phyloP scores from a whole-genome alignment of 2,888 invertebrate species.

The Malachius bipustulatus region DNA sequence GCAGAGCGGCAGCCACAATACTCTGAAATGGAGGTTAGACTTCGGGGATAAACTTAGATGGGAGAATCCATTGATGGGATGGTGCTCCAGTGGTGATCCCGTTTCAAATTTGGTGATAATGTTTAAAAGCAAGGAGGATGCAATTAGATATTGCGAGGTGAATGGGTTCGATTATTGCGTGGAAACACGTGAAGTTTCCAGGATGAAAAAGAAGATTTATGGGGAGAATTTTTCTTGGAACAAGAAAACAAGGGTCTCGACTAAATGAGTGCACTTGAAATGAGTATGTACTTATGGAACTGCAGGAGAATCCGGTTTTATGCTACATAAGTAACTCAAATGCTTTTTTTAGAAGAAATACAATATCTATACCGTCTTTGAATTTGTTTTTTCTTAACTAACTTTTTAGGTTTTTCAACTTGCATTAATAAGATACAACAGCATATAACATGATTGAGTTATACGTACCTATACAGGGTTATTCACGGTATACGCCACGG shows the following conservation, averaged over 20 bases:
- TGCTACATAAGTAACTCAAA: too few species aligned
- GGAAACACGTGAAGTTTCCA: slow-evolving; percentile 36
- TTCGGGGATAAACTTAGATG: slow-evolving; percentile 23
- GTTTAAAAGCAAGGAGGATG: slow-evolving; percentile 67
- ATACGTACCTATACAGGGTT: too few species aligned
- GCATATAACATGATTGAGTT: too few species aligned
- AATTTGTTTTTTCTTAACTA: too few species aligned
- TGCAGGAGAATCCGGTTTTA: too few species aligned
- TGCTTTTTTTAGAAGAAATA: too few species aligned
- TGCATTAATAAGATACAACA: too few species aligned
- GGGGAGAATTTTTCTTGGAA: slow-evolving; percentile 89
- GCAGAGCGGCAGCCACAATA: slow-evolving; percentile 23
- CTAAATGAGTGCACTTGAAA: slow-evolving; percentile 81
- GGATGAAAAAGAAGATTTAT: slow-evolving; percentile 68
- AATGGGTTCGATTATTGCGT: slow-evolving; percentile 82
- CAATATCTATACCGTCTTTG: too few species aligned
- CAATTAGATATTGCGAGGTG: slow-evolving; percentile 77
- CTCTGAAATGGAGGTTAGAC: slow-evolving; percentile 21
- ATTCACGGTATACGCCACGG: too few species aligned
- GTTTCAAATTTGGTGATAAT: slow-evolving; percentile 72
- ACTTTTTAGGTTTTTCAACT: too few species aligned
- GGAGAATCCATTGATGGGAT: slow-evolving; percentile 86
- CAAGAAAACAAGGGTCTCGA: slow-evolving; percentile 75
- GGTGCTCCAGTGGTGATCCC: slow-evolving; percentile 88
- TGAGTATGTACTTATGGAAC: too few species aligned